Conservation (phyloP, 2,797 vertebrate genomes). For the Syngnathus acus region DNA sequence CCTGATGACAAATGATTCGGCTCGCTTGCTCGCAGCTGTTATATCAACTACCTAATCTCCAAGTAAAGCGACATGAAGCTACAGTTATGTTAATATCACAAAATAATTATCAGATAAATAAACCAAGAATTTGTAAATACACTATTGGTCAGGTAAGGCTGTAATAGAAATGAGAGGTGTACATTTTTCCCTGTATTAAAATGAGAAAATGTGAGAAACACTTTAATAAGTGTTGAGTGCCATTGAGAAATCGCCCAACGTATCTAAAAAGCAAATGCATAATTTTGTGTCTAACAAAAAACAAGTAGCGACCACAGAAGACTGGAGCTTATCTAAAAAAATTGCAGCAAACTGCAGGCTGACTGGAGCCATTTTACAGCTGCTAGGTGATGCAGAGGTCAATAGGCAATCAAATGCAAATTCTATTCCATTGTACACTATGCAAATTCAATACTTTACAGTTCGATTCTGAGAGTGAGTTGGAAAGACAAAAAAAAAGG, state of each 20-base stretch:
- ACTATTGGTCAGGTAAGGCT: neutral
- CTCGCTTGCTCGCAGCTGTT: neutral
- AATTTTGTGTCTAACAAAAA: too few species aligned
- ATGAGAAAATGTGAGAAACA: too few species aligned
- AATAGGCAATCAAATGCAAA: neutral
- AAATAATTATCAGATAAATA: neutral
- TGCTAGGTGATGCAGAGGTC: neutral
- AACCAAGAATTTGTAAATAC: neutral
- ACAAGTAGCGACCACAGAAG: too few species aligned
- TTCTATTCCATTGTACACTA: too few species aligned
- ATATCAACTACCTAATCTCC: neutral
- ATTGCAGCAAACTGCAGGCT: constrained; percentile 2
- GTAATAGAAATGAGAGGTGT: constrained; percentile 34
- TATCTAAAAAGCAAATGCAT: too few species aligned
- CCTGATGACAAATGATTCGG: neutral
- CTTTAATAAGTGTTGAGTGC: too few species aligned
- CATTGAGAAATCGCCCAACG: too few species aligned
- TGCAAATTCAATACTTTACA: too few species aligned
- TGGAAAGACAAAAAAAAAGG: neutral
- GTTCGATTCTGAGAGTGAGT: neutral
- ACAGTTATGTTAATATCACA: neutral
- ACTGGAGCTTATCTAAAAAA: constrained; percentile 19
- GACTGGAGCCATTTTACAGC: neutral
- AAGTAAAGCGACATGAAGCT: neutral
- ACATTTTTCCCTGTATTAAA: constrained; percentile 8